phyloP scores from a whole-genome alignment of 2,797 vertebrate species.

The Hyperoplus immaculatus region DNA sequence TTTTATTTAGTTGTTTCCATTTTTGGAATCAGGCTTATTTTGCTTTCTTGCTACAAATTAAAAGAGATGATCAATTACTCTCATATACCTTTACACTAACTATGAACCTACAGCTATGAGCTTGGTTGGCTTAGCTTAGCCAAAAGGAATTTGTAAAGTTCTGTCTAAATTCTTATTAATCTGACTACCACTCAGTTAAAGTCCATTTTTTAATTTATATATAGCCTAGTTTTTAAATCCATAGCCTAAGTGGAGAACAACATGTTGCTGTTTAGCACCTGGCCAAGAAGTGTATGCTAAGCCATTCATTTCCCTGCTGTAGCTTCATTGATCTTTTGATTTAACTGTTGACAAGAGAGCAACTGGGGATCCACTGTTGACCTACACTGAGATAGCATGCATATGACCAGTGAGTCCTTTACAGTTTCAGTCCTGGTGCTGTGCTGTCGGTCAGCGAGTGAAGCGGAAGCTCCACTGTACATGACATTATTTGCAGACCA shows the following conservation, averaged over 20 bases:
- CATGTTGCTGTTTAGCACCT: background rate
- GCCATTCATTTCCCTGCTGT: background rate
- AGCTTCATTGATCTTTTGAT: background rate
- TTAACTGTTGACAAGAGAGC: slow-evolving; percentile 5
- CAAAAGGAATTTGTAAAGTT: background rate
- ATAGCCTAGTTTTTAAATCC: too few relatives aligned
- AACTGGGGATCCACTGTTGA: background rate
- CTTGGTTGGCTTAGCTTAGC: background rate
- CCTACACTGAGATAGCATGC: background rate
- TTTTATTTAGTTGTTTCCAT: background rate
- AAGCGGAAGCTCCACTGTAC: slow-evolving; percentile 7
- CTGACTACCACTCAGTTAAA: too few relatives aligned
- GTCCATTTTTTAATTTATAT: too few relatives aligned
- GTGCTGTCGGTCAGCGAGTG: slow-evolving; percentile 10
- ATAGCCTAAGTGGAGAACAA: background rate
- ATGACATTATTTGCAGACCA: slow-evolving; percentile 18
- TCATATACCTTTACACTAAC: background rate
- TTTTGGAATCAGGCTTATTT: background rate
- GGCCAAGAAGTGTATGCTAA: background rate
- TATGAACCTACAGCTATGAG: background rate
- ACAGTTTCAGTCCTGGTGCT: background rate
- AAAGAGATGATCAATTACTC: background rate
- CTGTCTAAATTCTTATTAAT: background rate
- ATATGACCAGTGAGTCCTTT: slow-evolving; percentile 12
- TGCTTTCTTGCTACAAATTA: background rate